Evolutionary conservation across 2,113 vertebrate genomes (phyloP).

Genomic region (Barnardius zonarius): DNA sequence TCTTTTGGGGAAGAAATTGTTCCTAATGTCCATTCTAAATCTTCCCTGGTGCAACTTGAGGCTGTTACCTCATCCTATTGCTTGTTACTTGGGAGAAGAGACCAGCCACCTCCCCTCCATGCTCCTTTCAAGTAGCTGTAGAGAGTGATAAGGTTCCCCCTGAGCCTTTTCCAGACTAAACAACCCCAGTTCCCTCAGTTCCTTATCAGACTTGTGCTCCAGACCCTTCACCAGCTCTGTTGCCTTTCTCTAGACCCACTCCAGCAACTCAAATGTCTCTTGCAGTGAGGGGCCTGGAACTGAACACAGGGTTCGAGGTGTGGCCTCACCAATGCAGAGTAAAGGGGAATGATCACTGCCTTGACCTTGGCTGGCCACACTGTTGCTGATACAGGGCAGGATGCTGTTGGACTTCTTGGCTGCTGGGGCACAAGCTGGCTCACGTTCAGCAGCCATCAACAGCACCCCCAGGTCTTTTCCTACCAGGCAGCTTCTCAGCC

Average conservation of each 20-base stretch:
- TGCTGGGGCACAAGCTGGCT: neutral
- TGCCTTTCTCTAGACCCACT: neutral
- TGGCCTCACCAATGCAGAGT: neutral
- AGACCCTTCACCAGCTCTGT: neutral
- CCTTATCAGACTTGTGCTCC: neutral
- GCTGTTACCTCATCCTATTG: neutral
- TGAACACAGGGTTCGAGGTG: neutral
- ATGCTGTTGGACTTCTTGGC: neutral
- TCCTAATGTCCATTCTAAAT: neutral
- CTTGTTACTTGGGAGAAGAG: neutral
- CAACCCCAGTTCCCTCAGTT: neutral
- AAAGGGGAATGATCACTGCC: neutral
- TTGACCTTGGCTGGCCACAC: neutral
- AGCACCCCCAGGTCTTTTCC: neutral
- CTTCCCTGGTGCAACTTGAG: neutral
- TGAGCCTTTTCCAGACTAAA: neutral
- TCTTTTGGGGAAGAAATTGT: neutral
- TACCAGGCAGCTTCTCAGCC: neutral
- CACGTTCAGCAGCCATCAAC: neutral
- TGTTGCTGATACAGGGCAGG: neutral
- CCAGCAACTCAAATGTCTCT: neutral
- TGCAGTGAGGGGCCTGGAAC: neutral
- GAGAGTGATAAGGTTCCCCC: neutral
- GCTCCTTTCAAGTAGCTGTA: neutral
- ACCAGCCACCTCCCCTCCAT: neutral